Evolutionary conservation across 2,797 vertebrate species (phyloP).

Genomic region (Cottoperca gobio): DNA sequence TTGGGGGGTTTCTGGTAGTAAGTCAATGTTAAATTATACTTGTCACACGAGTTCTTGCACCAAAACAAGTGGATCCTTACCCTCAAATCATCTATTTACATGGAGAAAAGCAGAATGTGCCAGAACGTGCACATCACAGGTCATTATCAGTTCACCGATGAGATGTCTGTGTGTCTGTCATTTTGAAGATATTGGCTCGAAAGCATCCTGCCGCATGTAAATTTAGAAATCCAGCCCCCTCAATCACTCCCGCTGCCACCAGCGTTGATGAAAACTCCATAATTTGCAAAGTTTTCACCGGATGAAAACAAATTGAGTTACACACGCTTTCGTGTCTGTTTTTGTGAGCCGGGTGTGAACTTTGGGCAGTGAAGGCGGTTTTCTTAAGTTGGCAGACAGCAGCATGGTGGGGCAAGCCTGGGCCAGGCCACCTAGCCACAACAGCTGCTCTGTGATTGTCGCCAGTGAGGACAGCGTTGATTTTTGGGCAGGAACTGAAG

Average conservation of each 20-base stretch:
- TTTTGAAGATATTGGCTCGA: conserved; percentile 48
- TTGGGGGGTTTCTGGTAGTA: not conserved
- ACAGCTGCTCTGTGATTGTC: conserved; percentile 86
- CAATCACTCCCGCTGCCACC: conserved; percentile 35
- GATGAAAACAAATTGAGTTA: conserved; percentile 61
- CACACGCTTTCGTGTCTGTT: conserved; percentile 68
- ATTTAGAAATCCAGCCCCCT: conserved; percentile 56
- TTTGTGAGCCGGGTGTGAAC: conserved; percentile 74
- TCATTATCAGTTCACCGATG: conserved; percentile 54
- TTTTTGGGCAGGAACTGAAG: conserved; percentile 88
- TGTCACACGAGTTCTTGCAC: conserved; percentile 20
- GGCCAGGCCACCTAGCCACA: conserved; percentile 79
- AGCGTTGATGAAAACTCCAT: conserved; percentile 65
- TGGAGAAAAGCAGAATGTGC: conserved; percentile 1
- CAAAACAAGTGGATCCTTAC: conserved; percentile 38
- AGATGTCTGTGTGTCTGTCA: conserved; percentile 48
- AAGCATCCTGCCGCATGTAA: conserved; percentile 69
- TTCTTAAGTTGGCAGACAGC: conserved; percentile 61
- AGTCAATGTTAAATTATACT: conserved; percentile 5
- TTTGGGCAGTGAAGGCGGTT: conserved; percentile 45
- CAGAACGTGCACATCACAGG: not conserved
- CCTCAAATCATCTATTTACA: conserved; percentile 18
- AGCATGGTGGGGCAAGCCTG: conserved; percentile 71
- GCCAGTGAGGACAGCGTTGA: conserved; percentile 81
- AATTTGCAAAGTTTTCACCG: conserved; percentile 59